phyloP scores from a whole-genome alignment of 2,888 invertebrate species.

The Papilio protenor region DNA sequence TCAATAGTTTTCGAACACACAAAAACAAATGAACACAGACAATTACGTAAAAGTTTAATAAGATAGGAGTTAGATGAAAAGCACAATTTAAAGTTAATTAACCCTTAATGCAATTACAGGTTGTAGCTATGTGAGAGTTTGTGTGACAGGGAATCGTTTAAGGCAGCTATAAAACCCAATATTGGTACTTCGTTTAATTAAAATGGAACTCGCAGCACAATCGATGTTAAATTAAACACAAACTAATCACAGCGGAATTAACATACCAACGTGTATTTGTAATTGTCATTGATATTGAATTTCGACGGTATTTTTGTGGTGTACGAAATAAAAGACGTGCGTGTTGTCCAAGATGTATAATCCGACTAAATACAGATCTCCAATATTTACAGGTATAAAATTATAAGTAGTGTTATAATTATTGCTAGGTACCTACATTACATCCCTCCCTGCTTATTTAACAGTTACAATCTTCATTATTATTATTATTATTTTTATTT shows the following conservation, averaged over 20 bases:
- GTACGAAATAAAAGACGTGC: too few relatives aligned
- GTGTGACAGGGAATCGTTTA: not conserved
- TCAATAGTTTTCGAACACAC: not conserved
- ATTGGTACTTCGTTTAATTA: slow-evolving; percentile 17
- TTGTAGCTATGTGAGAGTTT: not conserved
- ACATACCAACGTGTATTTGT: not conserved
- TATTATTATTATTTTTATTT: too few relatives aligned
- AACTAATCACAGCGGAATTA: slow-evolving; percentile 13
- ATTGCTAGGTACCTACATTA: too few relatives aligned
- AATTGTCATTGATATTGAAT: not conserved
- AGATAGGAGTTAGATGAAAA: not conserved
- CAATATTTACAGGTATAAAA: too few relatives aligned
- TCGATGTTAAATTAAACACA: slow-evolving; percentile 9
- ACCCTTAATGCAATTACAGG: not conserved
- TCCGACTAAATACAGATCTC: too few relatives aligned
- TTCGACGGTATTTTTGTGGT: not conserved
- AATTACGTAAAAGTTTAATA: not conserved
- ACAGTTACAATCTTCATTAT: too few relatives aligned
- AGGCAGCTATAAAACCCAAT: slow-evolving; percentile 10
- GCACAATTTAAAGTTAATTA: not conserved
- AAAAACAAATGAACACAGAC: not conserved
- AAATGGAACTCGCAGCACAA: not conserved
- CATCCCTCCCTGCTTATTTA: too few relatives aligned
- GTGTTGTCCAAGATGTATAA: too few relatives aligned
- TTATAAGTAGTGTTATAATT: too few relatives aligned